Percentiles rank a stretch among this genome's conserved stretches.
Evolutionary conservation across 2,888 invertebrate genomes (phyloP).

Genomic region (Caenorhabditis sp.): DNA sequence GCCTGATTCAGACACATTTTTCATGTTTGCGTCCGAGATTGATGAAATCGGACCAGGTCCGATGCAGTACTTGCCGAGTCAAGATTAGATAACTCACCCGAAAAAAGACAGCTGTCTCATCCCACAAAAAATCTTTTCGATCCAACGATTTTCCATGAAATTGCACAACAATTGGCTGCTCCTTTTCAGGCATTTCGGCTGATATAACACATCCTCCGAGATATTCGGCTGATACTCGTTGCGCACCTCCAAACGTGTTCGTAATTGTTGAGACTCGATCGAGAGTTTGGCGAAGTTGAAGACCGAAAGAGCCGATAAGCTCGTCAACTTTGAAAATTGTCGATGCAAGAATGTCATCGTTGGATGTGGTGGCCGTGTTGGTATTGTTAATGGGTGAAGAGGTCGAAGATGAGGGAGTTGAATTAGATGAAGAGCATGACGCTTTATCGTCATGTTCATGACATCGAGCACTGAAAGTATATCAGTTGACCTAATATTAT

Average conservation of each 20-base stretch:
- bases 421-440: constrained; percentile 16
- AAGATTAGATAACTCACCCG: no score
- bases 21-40: no score
- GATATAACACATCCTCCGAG: constrained; percentile 34
- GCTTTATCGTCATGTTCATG: constrained; percentile 29
- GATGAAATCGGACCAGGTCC: no score
- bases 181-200: constrained; percentile 51
- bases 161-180: constrained; percentile 56
- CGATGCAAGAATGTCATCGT: constrained; percentile 32
- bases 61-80: no score
- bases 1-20: no score
- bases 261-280: constrained; percentile 21
- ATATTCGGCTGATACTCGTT: constrained; percentile 18
- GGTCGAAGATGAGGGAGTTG: no score
- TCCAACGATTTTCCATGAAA: constrained; percentile 54
- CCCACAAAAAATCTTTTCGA: constrained; percentile 57
- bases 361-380: not conserved
- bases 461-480: constrained; percentile 25
- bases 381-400: no score
- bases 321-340: constrained; percentile 53
- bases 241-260: constrained; percentile 18
- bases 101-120: constrained; percentile 61
- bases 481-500: no score
- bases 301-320: constrained; percentile 56
- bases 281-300: constrained; percentile 42